Evolutionary conservation across 2,888 invertebrate species (phyloP), one percentile per base, ranked within the genome.

Genomic region (Scaptomyza polygonia): DNA sequence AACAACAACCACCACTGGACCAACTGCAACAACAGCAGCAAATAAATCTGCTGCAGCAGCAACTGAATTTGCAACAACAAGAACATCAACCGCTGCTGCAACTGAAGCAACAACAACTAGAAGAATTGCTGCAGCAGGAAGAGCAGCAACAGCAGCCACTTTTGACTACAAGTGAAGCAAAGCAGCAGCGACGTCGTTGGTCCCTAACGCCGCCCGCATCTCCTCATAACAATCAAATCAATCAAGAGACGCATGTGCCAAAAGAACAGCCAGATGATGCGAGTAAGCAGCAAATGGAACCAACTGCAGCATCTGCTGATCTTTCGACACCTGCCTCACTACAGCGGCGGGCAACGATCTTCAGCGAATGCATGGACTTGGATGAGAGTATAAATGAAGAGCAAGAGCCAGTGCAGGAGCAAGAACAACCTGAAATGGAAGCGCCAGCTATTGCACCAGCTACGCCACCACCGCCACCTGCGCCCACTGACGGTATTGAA

Each of bases 401-500:
- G 0, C 55, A 48, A 3, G 45, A 42, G 9, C 5, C 7, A 4
- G 39, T 42, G 4, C 14, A 59, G 27, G 30, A 25, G 11, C 11
- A n/a, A 7, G 21, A 52, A 14, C 42, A 30, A 11, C 5, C 7
- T 18, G 5, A 48, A 3, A 30, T 8, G 21, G 42, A 45, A 25
- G 5, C 25, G 6, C 3, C 12, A 39, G n/a, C 25, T 14, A 34
- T 18, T 3, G 18, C 30, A 8, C 62, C 52, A 9, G 25, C 42
- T 4, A 16, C 43, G 16, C 63, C 43, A 18, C 7, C 43, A 6
- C 43, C 48, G 8, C 66, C 70, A 2, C 47, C 69, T 5, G 54
- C 72, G 5, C 87, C 90, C 3, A 61, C 75, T 0, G 92, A 93
- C 74, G 92, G 92, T 3, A 92, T 93, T 42, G 86, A 91, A 34